Evolutionary conservation across 2,797 vertebrate species (phyloP).

Genomic region (Sciurus vulgaris): DNA sequence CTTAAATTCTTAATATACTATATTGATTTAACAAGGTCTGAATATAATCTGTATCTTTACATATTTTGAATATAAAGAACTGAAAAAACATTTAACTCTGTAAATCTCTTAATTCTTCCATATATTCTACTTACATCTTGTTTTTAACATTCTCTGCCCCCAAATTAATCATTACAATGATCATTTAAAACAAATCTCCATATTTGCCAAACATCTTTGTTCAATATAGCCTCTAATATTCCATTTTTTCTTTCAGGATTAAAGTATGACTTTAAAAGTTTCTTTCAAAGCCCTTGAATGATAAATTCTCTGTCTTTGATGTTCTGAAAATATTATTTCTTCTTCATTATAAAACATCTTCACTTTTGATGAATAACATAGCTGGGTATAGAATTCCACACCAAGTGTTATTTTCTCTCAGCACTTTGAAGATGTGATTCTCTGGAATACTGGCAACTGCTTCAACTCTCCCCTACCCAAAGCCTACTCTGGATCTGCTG

Average conservation of each 20-base stretch:
- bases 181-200: neutral
- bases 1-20: neutral
- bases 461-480: neutral
- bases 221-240: neutral
- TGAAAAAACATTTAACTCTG: neutral
- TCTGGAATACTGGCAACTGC: neutral
- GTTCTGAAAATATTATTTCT: slow-evolving; percentile 40
- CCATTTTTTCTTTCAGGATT: neutral
- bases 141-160: neutral
- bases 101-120: neutral
- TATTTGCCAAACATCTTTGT: slow-evolving; percentile 8
- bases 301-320: neutral
- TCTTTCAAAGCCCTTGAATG: neutral
- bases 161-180: slow-evolving; percentile 3
- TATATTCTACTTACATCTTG: neutral
- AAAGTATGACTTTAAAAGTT: neutral
- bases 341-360: slow-evolving; percentile 17
- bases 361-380: slow-evolving; percentile 10
- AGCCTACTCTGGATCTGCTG: neutral
- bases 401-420: slow-evolving; percentile 1
- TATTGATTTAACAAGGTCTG: neutral
- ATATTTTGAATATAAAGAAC: neutral
- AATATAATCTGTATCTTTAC: neutral
- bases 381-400: neutral
- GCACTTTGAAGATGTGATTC: neutral